Evolutionary conservation across 1,140 invertebrate species (phyloP), one percentile per base, ranked within the genome.

Genomic region (Alviniconcha marisindica): DNA sequence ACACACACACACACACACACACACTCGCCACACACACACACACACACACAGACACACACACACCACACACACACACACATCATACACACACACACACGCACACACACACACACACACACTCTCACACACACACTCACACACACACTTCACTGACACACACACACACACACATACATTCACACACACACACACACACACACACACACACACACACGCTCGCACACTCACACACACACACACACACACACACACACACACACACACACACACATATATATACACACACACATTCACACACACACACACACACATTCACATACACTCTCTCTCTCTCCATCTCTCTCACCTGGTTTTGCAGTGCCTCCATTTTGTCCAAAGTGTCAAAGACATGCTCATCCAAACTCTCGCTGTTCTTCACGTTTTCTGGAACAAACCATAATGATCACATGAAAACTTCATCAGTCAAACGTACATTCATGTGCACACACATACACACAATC

Each of bases 301-400:
- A 5, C 44, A 10, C 44, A 18, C 7, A 48, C 44, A 48, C 5
- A 48, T 48, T 48, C 18, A 18, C 44, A 48, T 10, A 10, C 44
- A 5, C 44, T 48, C 44, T 48, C 7, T 48, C 44, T 18, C 44
- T 48, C 44, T 48, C 7, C 44, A 48, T 10, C 7, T 48, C 44
- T 48, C 18, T 48, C 87, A 91, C 91, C 85, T 90, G 82, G 83
- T 92, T 92, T 56, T 92, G 92, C 33, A 92, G 84, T 56, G 81
- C 85, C 78, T 92, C 92, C 91, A 92, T 92, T 77, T 91, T 91
- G 83, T 91, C 90, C 33, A 92, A 77, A 15, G 90, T 86, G 71
- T 90, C 86, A 85, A 91, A 91, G 15, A 92, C 92, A 79, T 89
- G 87, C 42, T 90, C 89, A 86, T 91, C 87, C 28, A 93, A 78